Base-by-base conservation (phyloP, 2,888 invertebrate species). In the Eurytoma adleriae region DNA sequence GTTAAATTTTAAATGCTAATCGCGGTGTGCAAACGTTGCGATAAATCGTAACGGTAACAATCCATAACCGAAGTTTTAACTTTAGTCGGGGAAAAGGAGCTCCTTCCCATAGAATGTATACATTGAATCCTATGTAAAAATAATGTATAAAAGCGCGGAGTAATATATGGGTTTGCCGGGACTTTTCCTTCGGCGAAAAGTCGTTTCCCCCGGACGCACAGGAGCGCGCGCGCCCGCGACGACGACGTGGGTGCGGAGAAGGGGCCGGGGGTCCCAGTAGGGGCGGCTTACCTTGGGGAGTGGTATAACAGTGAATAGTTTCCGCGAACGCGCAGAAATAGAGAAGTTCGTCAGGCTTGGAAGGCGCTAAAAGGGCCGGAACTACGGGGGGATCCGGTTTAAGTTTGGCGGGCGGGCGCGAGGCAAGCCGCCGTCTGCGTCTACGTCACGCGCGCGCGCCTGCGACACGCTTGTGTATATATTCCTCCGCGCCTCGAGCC, bases 291-390 rank as follows among this genome's bases (percentile, higher is more conserved):
- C 80, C 78, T 73, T 48, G 66, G 78, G 74, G 81, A 81, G 74
- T 24, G 67, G 74, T 81, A 74, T 71, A 78, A 75, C 75, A 68
- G 71, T 54, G 75, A 81, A 75, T 71, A 78, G 81, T 78, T 78
- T 78, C 78, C 74, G 61, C 61, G 71, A 64, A 54, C 66, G 76
- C 67, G 67, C 57, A 61, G 76, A 30, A 73, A 73, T 61, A 52
- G 74, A 69, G 68, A 70, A 78, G 69, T 66, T 48, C 79, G 77
- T 71, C 79, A 78, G 79, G 81, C 56, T 76, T 77, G 82, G 73
- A 67, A 75, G 82, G 78, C 78, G 80, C 74, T 80, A 80, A 82
- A 82, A 82, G 82, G 78, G 40, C 72, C 79, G 82, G 79, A 82
- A 79, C 78, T 78, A 7, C 30, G 67, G 61, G 24, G 24, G 56